Evolutionary conservation across 2,113 vertebrate species (phyloP), one percentile per base, ranked within the genome.

Genomic region (Prunella fulvescens): DNA sequence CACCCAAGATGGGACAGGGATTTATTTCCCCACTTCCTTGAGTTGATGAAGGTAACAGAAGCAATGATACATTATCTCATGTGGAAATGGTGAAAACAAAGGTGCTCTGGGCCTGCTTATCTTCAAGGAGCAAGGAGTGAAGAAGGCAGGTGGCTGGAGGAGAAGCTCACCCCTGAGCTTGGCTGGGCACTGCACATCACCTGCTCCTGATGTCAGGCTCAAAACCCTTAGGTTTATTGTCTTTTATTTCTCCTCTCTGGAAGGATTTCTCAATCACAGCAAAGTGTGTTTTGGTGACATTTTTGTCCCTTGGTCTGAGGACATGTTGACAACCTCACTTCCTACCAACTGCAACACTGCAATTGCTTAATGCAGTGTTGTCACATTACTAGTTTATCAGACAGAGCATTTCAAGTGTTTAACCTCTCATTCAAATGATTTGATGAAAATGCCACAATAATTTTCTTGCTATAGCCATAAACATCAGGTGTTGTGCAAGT

Each of bases 1-100:
- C 2, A 35, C 5, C 3, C n/a, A 73, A 61, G 31, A 77, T 1
- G 26, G 31, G 6, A 50, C 56, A 86, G 0, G 0, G 44, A 89
- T 84, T 76, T 81, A 61, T 76, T 51, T 12, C 4, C 2, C 2
- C 22, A 10, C 11, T 48, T 85, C 15, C 57, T 56, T 40, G 40
- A 60, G 14, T 0, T 82, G n/a, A 69, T 6, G 10, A 73, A 86
- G 25, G 28, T 50, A 84, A 74, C 29, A 50, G 42, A 83, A 84
- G 29, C 29, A 78, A n/a, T 5, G 16, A 74, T 28, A 8, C 1
- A 13, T 37, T 45, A 78, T 42, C 14, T 39, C 33, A 37, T 8
- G n/a, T n/a, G n/a, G 45, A 94, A 90, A 85, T 20, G 13, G 31
- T 3, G 5, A 85, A 85, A 93, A 22, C 14, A 90, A 82, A 91